Evolutionary conservation across 2,113 vertebrate species (phyloP), one percentile per base, ranked within the genome.

Genomic region (Callionymus lyra): DNA sequence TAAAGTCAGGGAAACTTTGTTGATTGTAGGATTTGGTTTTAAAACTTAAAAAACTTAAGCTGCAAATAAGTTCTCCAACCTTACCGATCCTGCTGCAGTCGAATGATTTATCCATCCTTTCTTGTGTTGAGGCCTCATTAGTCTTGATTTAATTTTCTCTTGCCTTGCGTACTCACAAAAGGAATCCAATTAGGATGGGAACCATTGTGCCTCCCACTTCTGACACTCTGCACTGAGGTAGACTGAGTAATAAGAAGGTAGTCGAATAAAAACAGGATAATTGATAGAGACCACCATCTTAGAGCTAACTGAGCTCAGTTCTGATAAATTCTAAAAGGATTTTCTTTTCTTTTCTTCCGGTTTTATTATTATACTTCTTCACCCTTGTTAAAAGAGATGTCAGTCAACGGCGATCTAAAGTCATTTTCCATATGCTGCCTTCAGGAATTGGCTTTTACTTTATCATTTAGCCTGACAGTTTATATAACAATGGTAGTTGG

Each of bases 111-210:
- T 82, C 72, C 69, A 79, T 55, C 35, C 44, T 71, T 67, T 67
- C 65, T 69, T 17, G 31, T 47, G 65, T 76, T 74, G 58, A 55
- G 42, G 49, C 49, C 62, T 82, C 73, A 78, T 85, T 82, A 79
- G 74, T 76, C 72, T 68, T 74, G 54, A 76, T 83, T 72, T 75
- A 55, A 69, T 76, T 70, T 78, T 59, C 8, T 56, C 56, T 67
- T 56, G 47, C 53, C 43, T 49, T 65, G 50, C 50, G 52, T 59
- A 74, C 58, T 63, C 14, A 31, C 47, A 62, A 62, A 59, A 56
- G 46, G 56, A 62, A 62, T 73, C 65, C 65, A 70, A 80, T 81
- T 77, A 75, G 52, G 45, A n/a, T 50, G 46, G 41, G 49, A 69
- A 48, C 48, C 50, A 50, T 45, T 46, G 38, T 55, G 38, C 33